Percentiles rank a stretch among this genome's conserved stretches.
Conservation (phyloP, 2,888 invertebrate genomes). For the Cetonia aurata region DNA sequence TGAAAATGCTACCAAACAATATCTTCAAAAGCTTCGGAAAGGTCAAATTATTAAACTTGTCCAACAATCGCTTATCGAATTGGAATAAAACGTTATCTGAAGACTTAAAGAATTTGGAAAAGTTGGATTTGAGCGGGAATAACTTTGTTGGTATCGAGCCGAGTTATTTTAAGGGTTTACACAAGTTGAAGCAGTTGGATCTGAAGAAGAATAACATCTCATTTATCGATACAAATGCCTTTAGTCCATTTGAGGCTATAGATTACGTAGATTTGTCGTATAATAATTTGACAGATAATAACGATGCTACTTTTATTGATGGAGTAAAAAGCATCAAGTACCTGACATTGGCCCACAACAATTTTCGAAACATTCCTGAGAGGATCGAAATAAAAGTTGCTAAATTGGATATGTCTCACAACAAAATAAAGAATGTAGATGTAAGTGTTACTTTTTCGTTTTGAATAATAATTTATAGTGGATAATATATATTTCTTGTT, state of each 20-base stretch:
- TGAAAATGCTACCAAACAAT: background rate
- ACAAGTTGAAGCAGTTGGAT: background rate
- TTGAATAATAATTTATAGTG: background rate
- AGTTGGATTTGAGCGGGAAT: constrained; percentile 35
- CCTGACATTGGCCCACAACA: constrained; percentile 27
- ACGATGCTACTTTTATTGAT: constrained; percentile 11
- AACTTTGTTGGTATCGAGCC: background rate
- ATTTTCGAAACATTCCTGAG: background rate
- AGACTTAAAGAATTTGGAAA: constrained; percentile 21
- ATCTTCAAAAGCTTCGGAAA: constrained; percentile 7
- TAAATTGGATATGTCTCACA: constrained; percentile 22
- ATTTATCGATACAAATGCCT: background rate
- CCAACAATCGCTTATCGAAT: background rate
- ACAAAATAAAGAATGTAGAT: constrained; percentile 9
- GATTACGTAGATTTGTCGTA: constrained; percentile 23
- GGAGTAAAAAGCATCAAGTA: constrained; percentile 10
- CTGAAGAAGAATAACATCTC: constrained; percentile 33
- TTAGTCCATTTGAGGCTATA: background rate
- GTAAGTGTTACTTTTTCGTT: constrained; percentile 11
- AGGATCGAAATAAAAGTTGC: background rate
- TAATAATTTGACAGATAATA: constrained; percentile 27
- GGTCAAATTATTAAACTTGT: background rate
- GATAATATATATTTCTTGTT: background rate
- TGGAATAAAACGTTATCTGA: background rate
- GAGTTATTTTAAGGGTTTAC: background rate